Evolutionary conservation across 2,113 vertebrate genomes (phyloP).

Genomic region (Tachycineta bicolor): DNA sequence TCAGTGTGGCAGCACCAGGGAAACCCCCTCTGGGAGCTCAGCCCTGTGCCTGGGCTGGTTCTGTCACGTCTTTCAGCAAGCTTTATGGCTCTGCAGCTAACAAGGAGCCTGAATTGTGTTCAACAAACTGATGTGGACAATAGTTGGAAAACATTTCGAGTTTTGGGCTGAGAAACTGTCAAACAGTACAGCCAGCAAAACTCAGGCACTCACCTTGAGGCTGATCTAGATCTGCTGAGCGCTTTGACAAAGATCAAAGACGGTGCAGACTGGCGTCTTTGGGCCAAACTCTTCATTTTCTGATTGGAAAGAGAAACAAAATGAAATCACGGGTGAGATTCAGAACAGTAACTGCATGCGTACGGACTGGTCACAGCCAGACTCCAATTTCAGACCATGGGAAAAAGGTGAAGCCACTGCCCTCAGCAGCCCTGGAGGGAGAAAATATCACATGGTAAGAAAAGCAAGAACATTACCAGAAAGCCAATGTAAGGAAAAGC

Average conservation of each 20-base stretch:
- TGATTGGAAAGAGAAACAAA: constrained; percentile 64
- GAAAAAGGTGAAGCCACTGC: not conserved
- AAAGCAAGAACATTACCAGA: not conserved
- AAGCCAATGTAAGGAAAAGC: not conserved
- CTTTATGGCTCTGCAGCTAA: not conserved
- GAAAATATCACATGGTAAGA: not conserved
- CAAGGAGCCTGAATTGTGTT: accelerated
- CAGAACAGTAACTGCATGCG: not conserved
- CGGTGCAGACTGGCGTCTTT: constrained; percentile 91
- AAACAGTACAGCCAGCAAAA: not conserved
- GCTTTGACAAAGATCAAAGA: constrained; percentile 94
- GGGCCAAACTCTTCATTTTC: constrained; percentile 93
- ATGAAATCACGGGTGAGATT: constrained; percentile 2
- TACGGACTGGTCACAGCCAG: not conserved
- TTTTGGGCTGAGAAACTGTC: not conserved
- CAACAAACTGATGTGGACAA: not conserved
- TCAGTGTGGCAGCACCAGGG: not conserved
- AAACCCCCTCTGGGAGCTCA: not conserved
- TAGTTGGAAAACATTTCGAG: not conserved
- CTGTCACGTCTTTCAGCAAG: not conserved
- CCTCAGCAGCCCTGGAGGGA: not conserved
- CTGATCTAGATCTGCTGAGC: constrained; percentile 85
- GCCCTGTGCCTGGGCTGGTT: accelerated
- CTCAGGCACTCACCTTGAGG: constrained; percentile 80
- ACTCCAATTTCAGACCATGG: not conserved